phyloP scores from a whole-genome alignment of 2,113 vertebrate genomes.

The Heterotilapia buettikoferi region DNA sequence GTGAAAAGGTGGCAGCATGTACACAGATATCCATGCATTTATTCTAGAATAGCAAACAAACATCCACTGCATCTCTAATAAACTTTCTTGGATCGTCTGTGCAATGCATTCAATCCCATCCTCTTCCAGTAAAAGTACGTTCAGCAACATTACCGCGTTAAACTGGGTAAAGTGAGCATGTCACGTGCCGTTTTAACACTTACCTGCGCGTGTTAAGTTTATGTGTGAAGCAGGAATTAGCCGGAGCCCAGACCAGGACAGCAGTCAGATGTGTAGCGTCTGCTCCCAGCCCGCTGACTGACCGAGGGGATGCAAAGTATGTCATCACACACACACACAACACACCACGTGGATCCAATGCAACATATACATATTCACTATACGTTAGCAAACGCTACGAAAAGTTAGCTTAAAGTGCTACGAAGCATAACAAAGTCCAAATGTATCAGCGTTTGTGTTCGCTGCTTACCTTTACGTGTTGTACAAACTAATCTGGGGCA shows the following conservation, averaged over 20 bases:
- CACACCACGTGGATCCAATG: slow-evolving; percentile 32
- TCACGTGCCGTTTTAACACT: neutral
- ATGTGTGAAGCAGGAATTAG: neutral
- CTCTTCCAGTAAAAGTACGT: neutral
- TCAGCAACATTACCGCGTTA: neutral
- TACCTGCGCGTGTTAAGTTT: neutral
- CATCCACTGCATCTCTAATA: neutral
- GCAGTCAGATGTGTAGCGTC: neutral
- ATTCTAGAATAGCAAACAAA: neutral
- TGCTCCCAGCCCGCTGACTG: neutral
- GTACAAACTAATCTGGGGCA: neutral
- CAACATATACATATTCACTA: neutral
- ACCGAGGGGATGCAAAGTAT: neutral
- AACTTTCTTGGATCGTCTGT: neutral
- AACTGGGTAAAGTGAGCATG: neutral
- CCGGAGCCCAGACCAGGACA: neutral
- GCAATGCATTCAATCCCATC: neutral
- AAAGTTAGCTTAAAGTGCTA: neutral
- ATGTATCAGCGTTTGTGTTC: rapidly evolving
- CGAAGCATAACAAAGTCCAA: rapidly evolving
- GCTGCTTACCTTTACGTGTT: neutral
- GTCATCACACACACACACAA: neutral
- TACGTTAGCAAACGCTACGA: neutral
- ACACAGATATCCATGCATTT: neutral
- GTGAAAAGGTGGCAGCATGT: neutral